Base-by-base conservation (phyloP, 2,113 vertebrate genomes). In the Rissa tridactyla region DNA sequence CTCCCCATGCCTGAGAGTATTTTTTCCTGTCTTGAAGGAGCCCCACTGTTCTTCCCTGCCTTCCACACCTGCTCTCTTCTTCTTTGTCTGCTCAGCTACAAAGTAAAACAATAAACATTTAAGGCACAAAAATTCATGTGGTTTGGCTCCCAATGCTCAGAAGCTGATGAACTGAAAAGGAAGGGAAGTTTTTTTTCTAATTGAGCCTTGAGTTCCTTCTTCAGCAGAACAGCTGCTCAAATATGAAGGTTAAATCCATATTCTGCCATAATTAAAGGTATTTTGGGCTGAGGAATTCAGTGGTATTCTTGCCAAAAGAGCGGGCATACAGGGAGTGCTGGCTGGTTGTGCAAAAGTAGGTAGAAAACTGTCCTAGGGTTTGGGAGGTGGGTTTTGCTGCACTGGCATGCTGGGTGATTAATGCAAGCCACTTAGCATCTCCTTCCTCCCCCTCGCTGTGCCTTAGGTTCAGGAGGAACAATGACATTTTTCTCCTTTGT, bases 21-120 rank as follows among this genome's bases (percentile, higher is more conserved):
- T 94, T 96, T 96, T 96, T 90, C 87, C 91, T 93, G 78, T 90
- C 93, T 90, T 94, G 89, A 95, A 97, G 94, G 75, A 96, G 71
- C 82, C 95, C 91, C 84, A 96, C 95, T 96, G 95, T 94, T 96
- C 84, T 96, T 92, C 81, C 95, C 96, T 96, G 96, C 95, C 85
- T 95, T 91, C 91, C 84, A 90, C 95, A 97, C 96, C 95, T 97
- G 96, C 87, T 96, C 84, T 88, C 94, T 92, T 87, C 91, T 92
- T 88, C 85, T 93, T 92, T 92, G 52, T 94, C 73, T 92, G 75
- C 87, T 95, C 85, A 92, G 96, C 75, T 90, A 88, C 58, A 62
- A 92, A 94, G 68, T 86, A 97, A 92, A 94, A 51, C 81, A 93
- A 91, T 95, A 95, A 96, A 95, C 70, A 92, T 83, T 80, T 72